phyloP scores from a whole-genome alignment of 1,140 invertebrate species.

The Solenopsis fugax region DNA sequence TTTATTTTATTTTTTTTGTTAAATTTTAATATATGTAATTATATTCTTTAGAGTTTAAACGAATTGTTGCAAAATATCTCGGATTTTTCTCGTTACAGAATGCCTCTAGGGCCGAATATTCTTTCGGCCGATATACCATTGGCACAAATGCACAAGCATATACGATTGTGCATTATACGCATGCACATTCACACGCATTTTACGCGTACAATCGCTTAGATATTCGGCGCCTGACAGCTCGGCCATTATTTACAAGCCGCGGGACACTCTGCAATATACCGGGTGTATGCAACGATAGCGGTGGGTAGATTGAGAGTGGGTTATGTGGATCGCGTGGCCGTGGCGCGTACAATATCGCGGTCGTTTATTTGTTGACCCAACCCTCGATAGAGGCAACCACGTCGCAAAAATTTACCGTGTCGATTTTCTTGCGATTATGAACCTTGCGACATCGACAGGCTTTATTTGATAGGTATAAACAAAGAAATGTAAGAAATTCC shows the following conservation, averaged over 20 bases:
- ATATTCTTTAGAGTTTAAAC: background rate
- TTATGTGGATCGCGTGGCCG: background rate
- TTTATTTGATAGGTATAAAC: background rate
- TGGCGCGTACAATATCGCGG: slow-evolving; percentile 30
- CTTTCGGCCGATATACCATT: background rate
- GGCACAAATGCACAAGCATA: slow-evolving; percentile 2
- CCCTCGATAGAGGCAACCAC: background rate
- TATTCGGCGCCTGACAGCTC: slow-evolving; percentile 37
- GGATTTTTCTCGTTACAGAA: background rate
- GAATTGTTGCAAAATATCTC: slow-evolving; percentile 2
- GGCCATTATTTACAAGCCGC: slow-evolving; percentile 56
- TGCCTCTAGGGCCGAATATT: background rate
- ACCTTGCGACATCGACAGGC: background rate
- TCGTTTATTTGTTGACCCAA: slow-evolving; percentile 35
- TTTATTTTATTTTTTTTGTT: background rate
- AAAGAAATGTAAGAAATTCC: background rate
- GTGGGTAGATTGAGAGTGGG: slow-evolving; percentile 7
- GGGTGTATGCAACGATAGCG: slow-evolving; percentile 30
- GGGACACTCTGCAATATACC: slow-evolving; percentile 24
- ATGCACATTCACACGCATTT: slow-evolving; percentile 31
- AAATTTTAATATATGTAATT: background rate
- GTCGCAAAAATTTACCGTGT: background rate
- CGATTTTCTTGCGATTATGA: slow-evolving; percentile 27
- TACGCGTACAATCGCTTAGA: slow-evolving; percentile 34
- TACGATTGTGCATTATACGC: slow-evolving; percentile 21